Base-by-base conservation (phyloP, 2,888 invertebrate genomes). In the Philhelius pedissequus region DNA sequence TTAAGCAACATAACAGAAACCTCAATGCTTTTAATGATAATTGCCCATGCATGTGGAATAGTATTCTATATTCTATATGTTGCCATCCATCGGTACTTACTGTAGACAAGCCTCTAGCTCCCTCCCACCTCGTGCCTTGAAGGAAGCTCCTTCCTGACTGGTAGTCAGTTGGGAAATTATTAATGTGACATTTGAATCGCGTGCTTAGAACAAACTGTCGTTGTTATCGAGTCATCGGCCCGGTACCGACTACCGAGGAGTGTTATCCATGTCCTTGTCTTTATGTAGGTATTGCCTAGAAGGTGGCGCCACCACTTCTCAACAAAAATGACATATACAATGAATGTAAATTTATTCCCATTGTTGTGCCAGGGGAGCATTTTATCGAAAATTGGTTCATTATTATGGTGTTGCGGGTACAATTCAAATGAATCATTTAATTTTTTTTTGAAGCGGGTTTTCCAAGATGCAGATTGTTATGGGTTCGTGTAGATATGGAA, bases 141-240 rank as follows among this genome's bases (percentile, higher is more conserved):
- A 58, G 60, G 60, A 60, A 77, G 52, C 30, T 66, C 77, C 71
- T 66, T 38, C 27, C 6, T 13, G 43, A 64, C n/a, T n/a, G n/a
- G n/a, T n/a, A n/a, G 68, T 48, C 68, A 62, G 54, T 62, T 69
- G 54, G 40, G 56, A 68, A 83, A 78, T 83, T 82, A 82, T 82
- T 78, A 83, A 83, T 83, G 78, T 78, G 82, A 83, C 78, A 74
- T 56, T 38, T 78, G 73, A 83, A 83, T 83, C 78, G 78, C 78
- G 78, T 83, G 78, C 27, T 43, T 76, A 43, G 56, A 38, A 27
- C 78, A 74, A 73, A 69, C 69, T 68, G 64, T 60, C 71, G 62
- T 64, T 69, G 56, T 56, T 43, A 60, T 48, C 79, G 15, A 62
- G 43, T 48, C 30, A 48, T 48, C 38, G 40, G 5, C n/a, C n/a